Evolutionary conservation across 2,113 vertebrate genomes (phyloP).

Genomic region (Daboia siamensis): DNA sequence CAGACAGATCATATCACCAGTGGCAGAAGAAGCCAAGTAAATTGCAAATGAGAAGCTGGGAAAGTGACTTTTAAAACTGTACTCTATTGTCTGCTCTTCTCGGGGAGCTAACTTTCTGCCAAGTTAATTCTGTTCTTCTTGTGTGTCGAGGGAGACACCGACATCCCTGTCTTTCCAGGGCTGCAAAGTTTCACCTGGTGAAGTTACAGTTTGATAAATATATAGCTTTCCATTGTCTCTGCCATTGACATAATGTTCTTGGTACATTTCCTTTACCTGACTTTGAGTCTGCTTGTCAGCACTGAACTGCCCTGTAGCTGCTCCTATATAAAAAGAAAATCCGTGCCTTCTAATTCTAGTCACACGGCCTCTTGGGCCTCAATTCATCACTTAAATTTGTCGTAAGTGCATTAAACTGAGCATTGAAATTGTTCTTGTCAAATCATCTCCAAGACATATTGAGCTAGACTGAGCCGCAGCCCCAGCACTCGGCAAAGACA

Average conservation of each 20-base stretch:
- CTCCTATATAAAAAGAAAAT: constrained; percentile 59
- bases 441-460: constrained; percentile 60
- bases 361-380: constrained; percentile 62
- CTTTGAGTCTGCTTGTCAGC: constrained; percentile 62
- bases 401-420: constrained; percentile 66
- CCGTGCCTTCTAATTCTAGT: constrained; percentile 60
- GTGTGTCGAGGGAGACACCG: constrained; percentile 40
- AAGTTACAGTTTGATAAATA: constrained; percentile 65
- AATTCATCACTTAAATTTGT: constrained; percentile 70
- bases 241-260: constrained; percentile 57
- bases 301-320: constrained; percentile 58
- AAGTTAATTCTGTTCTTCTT: constrained; percentile 50
- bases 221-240: constrained; percentile 54
- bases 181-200: constrained; percentile 55
- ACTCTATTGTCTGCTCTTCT: constrained; percentile 50
- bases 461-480: constrained; percentile 56
- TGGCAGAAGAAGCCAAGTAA: not conserved
- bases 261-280: constrained; percentile 55
- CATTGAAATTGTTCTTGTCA: constrained; percentile 70
- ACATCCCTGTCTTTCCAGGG: constrained; percentile 39
- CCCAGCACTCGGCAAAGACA: constrained; percentile 53
- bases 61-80: constrained; percentile 31
- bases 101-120: constrained; percentile 23
- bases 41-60: constrained; percentile 14
- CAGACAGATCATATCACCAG: not conserved